Percentiles rank a stretch among this genome's conserved stretches.
phyloP scores from a whole-genome alignment of 2,797 vertebrate species.

The Xiphophorus birchmanni region DNA sequence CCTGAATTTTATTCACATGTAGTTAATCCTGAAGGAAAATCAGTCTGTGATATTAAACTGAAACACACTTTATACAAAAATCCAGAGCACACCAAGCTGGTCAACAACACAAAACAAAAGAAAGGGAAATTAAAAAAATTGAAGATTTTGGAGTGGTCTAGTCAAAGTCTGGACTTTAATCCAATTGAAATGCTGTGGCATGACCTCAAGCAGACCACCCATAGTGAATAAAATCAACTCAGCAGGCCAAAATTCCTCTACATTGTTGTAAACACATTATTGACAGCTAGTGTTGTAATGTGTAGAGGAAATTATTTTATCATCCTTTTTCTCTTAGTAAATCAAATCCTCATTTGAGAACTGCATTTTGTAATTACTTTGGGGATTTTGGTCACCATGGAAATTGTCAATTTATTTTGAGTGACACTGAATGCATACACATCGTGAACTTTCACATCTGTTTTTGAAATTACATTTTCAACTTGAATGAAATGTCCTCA shows the following conservation, averaged over 20 bases:
- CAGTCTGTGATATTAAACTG: too few relatives aligned
- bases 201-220: neutral
- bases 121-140: too few relatives aligned
- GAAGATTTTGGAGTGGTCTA: too few relatives aligned
- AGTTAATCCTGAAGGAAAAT: too few relatives aligned
- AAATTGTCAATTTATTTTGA: constrained; percentile 50
- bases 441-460: constrained; percentile 30
- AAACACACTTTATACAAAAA: too few relatives aligned
- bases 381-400: constrained; percentile 7
- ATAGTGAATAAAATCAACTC: neutral
- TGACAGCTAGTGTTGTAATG: neutral
- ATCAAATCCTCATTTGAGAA: neutral
- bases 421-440: constrained; percentile 38
- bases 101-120: too few relatives aligned
- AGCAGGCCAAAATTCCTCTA: neutral
- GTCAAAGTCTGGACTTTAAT: neutral
- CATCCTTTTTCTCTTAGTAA: neutral
- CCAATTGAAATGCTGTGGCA: neutral
- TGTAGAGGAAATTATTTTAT: neutral
- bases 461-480: constrained; percentile 51
- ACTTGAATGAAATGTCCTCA: constrained; percentile 47
- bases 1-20: too few relatives aligned
- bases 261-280: neutral
- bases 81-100: too few relatives aligned
- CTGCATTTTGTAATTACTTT: neutral